Base-by-base conservation (phyloP, 2,797 vertebrate genomes). In the Enteromius thamalakanensis region DNA sequence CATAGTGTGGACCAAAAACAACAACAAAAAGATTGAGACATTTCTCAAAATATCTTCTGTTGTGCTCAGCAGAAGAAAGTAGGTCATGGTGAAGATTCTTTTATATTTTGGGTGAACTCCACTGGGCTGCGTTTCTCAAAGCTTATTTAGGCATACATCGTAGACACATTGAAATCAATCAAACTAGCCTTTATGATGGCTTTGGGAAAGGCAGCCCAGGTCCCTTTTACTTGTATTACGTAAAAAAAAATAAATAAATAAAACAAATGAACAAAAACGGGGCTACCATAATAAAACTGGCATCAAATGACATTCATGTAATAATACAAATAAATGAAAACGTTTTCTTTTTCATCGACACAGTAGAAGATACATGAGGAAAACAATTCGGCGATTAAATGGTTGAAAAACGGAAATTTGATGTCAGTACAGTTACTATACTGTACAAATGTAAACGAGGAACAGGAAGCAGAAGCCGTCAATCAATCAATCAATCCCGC, bases 401-500 rank as follows among this genome's bases (percentile, higher is more conserved):
- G 26, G 60, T 10, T 17, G 14, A 76, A 11, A 76, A 55, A 76
- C 49, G 26, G 2, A 62, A 47, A 47, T 47, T 10, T 67, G 2
- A 67, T 26, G 58, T 29, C 23, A 29, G 58, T 21, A 6, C 1
- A 34, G 9, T 49, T 10, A 19, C 7, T 45, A 49, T 60, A 49
- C 55, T 11, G 21, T 45, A 23, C 9, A 17, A 64, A 34, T n/a
- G 60, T 79, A 49, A 79, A 80, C 10, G 26, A 80, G 37, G 17
- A 32, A 80, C 79, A 58, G 51, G 51, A 71, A 69, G 34, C 10
- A 3, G 26, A 14, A 29, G 8, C 49, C n/a, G n/a, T 55, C 65
- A 80, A 79, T 68, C 65, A 79, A 55, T 79, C 4, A 51, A 55
- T 79, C 4, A 51, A n/a, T 79, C 21, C 12, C n/a, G 32, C 45